Evolutionary conservation across 2,888 invertebrate genomes (phyloP), one percentile per base, ranked within the genome.

Genomic region (Meandrusa payeni): DNA sequence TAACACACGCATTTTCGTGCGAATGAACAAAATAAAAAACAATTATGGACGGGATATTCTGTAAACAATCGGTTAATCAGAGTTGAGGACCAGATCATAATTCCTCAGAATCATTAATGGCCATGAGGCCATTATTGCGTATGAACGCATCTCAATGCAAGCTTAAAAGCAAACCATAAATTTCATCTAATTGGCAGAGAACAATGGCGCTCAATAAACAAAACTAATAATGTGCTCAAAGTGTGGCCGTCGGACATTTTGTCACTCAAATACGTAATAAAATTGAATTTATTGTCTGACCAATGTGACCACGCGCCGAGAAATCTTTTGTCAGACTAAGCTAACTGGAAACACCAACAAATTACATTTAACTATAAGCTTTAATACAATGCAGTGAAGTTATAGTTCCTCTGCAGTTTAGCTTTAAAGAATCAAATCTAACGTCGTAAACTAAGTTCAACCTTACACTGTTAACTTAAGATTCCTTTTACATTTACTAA

Each of bases 201-300:
- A 43, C 43, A 38, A 43, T 26, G 15, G 43, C n/a, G 19, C 13
- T 13, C 37, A n/a, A 22, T 32, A 32, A 26, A 27, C 42, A 27
- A 46, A 39, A 46, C 40, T 38, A 65, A 72, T 73, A 55, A 64
- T 61, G 57, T 46, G 47, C 54, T 54, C 48, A 57, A 51, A 52
- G 55, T 65, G 37, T 57, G 58, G 52, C 58, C 56, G 59, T 56
- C 44, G 48, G 51, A 42, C 26, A 53, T 54, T 55, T 48, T 40
- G 46, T 38, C 48, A 43, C 37, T 52, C 41, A 48, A 50, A 42
- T 42, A 47, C 36, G 45, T 71, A 70, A 81, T 85, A 83, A 85
- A 86, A 79, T 49, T 54, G 51, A 71, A 86, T 86, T 86, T 86
- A 86, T 83, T 64, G 61, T 61, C 71, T 34, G 10, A 19, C 32